Evolutionary conservation across 2,888 invertebrate genomes (phyloP), one percentile per base, ranked within the genome.

Genomic region (Hipparchia sbordonii): DNA sequence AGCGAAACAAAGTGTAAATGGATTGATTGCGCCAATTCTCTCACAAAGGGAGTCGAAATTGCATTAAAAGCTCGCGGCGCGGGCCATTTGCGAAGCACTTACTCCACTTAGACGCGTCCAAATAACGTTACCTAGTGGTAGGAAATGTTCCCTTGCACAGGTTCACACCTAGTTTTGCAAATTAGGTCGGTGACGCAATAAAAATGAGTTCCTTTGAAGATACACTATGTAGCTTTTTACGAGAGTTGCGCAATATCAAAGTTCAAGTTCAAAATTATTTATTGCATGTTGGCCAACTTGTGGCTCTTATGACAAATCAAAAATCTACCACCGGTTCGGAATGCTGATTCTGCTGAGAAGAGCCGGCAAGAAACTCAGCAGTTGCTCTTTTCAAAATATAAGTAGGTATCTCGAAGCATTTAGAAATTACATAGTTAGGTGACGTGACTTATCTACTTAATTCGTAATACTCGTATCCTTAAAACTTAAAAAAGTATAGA

Each of bases 1-100:
- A 89, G 89, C 89, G 94, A 93, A 94, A 94, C 94, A 94, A 91
- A 94, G 94, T 92, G 93, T 92, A 94, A 94, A 94, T 94, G 94
- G 92, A 94, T 92, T 93, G 94, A 94, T 94, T 93, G 94, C 89
- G 87, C 88, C 94, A 94, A 94, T 94, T 94, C 88, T 84, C 82
- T 81, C 89, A 93, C 94, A 94, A 94, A 94, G 94, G 93, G 89
- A 87, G 82, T 81, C 80, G 82, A 89, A 92, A 94, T 94, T 91
- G 89, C 89, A 93, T 94, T 94, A 94, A 93, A 93, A 92, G 92
- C 92, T 89, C 90, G 90, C 87, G 89, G 90, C 92, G 83, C 89
- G 87, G 86, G 87, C 93, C 92, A 92, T 92, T 93, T 92, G 82
- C 87, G 85, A 86, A 90, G 93, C 93, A 93, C 93, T 93, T 93